Evolutionary conservation across 1,140 invertebrate species (phyloP), one percentile per base, ranked within the genome.

Genomic region (Zaprionus vittiger): DNA sequence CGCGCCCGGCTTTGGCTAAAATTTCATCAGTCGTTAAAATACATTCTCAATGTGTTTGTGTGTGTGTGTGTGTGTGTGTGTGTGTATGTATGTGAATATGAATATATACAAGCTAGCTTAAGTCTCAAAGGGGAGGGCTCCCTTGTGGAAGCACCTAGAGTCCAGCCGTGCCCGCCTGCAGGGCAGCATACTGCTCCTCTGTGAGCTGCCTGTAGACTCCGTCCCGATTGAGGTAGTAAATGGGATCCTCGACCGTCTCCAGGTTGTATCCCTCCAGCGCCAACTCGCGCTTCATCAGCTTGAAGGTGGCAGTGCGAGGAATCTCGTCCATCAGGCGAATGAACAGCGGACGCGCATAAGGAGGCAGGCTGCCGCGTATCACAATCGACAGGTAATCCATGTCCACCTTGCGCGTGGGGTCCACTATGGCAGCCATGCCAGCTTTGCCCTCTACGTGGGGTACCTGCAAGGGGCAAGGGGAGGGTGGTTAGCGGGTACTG

Each of bases 391-490:
- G 93, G 17, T 94, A 84, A 12, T 94, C 87, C 26, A 97, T 84
- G 91, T 98, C 95, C 4, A 98, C 74, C 65, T 94, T 95, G 20
- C 94, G 93, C 1, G 95, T 93, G 4, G 95, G 94, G 92, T 98
- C 97, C 4, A 97, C 95, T 79, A 99, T 97, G 15, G 98, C 97
- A 14, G 96, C 98, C 99, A 99, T 99, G 22, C 99, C 99, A 57
- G 98, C 98, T 93, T 95, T 96, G 7, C 99, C 99, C 94, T 99
- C 99, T 34, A 95, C 93, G 72, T 97, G 95, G 74, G 96, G 95
- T 76, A 97, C 94, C 96, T 97, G 87, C 15, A 92, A 93, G 81
- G 65, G 60, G 63, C 63, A 61, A 11, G 28, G 24, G 15, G 24
- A 69, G 54, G 20, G 24, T 12, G 64, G 49, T 63, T 14, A 31